Conservation (phyloP, 2,113 vertebrate species). For the Suricata suricatta region DNA sequence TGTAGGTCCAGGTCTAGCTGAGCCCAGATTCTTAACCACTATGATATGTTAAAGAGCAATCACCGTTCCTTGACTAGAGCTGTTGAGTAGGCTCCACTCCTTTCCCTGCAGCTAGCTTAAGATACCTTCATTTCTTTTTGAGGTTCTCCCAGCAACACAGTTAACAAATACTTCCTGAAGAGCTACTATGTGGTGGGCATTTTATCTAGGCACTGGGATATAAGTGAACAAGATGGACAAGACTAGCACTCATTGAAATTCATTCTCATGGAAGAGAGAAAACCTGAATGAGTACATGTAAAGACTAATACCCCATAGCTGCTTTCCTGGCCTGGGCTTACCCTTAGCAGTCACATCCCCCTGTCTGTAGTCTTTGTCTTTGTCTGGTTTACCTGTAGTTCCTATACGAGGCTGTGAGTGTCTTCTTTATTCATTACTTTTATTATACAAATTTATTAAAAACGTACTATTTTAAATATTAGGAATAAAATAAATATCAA, state of each 20-base stretch:
- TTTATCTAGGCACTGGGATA: neutral
- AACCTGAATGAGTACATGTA: neutral
- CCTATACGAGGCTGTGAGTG: neutral
- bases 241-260: neutral
- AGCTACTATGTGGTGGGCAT: neutral
- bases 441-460: constrained; percentile 22
- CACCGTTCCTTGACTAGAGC: constrained; percentile 1
- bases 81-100: neutral
- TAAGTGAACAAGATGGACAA: neutral
- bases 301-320: neutral
- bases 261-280: constrained; percentile 12
- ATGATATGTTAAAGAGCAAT: neutral
- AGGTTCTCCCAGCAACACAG: neutral
- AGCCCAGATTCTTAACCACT: neutral
- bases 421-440: constrained; percentile 4
- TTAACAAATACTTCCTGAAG: constrained; percentile 4
- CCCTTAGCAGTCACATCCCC: neutral
- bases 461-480: neutral
- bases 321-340: neutral
- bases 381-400: constrained; percentile 7
- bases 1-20: neutral
- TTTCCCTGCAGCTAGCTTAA: neutral
- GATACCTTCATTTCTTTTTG: neutral
- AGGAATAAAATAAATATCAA: neutral
- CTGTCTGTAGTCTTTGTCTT: neutral